These are phyloP conservation scores for Raja brachyura DNA, from an alignment of 2,113 vertebrate species.

Conservation along the genomic window DNA sequence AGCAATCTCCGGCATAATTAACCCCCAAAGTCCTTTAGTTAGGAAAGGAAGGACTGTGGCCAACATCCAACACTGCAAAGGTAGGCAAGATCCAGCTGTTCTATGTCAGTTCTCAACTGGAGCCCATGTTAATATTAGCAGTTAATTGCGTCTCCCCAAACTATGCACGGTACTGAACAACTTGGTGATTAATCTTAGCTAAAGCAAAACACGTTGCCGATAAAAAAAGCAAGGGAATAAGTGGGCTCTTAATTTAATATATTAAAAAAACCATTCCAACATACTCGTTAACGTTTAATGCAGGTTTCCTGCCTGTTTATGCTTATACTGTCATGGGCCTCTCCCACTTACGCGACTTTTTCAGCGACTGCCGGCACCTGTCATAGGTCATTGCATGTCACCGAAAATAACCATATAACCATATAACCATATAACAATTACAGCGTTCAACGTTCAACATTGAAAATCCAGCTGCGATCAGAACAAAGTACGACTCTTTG, in stretches of 20 bases:
- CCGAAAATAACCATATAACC: too few relatives aligned
- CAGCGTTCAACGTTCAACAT: too few relatives aligned
- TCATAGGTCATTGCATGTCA: too few relatives aligned
- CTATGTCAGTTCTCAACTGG: neutral
- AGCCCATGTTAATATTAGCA: neutral
- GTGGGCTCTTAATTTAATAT: neutral
- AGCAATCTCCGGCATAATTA: neutral
- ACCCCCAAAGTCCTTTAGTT: neutral
- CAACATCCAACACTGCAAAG: neutral
- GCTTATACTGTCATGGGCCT: neutral
- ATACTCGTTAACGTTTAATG: neutral
- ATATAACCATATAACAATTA: too few relatives aligned
- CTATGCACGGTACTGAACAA: neutral
- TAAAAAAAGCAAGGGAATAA: neutral
- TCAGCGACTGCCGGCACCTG: too few relatives aligned
- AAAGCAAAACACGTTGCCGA: neutral
- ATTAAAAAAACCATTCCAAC: neutral
- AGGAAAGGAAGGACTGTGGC: neutral
- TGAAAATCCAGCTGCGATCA: too few relatives aligned
- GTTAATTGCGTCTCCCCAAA: neutral
- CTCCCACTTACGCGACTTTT: too few relatives aligned
- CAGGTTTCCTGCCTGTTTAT: neutral
- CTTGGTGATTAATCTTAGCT: neutral
- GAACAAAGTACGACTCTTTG: too few relatives aligned
- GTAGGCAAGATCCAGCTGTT: constrained; percentile 14